phyloP scores from a whole-genome alignment of 2,113 vertebrate species.

The Macrotus californicus region DNA sequence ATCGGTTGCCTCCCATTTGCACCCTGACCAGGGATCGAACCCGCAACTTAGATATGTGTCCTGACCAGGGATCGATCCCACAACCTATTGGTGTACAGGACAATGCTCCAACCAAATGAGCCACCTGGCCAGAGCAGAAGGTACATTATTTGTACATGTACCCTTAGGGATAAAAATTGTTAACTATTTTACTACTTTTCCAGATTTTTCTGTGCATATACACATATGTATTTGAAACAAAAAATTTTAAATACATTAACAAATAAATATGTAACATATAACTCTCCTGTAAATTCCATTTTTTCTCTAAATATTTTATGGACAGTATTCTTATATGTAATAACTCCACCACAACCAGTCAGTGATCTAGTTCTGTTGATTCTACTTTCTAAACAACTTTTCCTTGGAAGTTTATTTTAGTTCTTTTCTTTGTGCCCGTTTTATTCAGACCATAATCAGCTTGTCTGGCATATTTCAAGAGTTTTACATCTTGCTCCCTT shows the following conservation, averaged over 20 bases:
- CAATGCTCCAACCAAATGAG: too few species aligned
- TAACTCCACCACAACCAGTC: background rate
- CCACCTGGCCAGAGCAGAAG: background rate
- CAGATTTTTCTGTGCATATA: background rate
- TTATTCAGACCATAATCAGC: background rate
- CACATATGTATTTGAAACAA: background rate
- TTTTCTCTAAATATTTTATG: background rate
- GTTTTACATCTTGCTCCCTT: background rate
- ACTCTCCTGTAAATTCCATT: background rate
- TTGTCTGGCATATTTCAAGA: background rate
- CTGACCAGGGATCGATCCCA: too few species aligned
- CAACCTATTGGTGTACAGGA: too few species aligned
- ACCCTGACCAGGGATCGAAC: too few species aligned
- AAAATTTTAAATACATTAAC: background rate
- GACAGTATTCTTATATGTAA: background rate
- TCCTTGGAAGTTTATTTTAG: conserved; percentile 6
- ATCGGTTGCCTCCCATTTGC: too few species aligned
- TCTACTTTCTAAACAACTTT: background rate
- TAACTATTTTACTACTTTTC: background rate
- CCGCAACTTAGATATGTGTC: too few species aligned
- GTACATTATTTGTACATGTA: background rate
- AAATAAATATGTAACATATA: background rate
- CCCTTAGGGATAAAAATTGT: background rate
- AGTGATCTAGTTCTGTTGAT: background rate
- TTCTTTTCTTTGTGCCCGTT: background rate